Percentiles rank a stretch among this genome's conserved stretches.
phyloP scores from a whole-genome alignment of 2,888 invertebrate species.

The Tenthredo mesomela region DNA sequence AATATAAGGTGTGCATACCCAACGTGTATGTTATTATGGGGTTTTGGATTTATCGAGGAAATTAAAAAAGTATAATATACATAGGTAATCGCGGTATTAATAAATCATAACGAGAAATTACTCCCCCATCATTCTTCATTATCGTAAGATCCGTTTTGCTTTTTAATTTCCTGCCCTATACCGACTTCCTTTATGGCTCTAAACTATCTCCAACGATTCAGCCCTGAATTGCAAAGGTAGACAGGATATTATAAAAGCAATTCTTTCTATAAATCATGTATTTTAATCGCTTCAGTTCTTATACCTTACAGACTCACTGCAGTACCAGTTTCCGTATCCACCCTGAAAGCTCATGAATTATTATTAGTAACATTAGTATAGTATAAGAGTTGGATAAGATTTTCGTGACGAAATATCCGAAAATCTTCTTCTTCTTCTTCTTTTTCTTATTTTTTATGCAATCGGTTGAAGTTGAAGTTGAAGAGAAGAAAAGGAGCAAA shows the following conservation, averaged over 20 bases:
- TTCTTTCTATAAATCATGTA: slow-evolving; percentile 37
- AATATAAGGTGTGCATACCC: not conserved
- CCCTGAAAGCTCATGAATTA: not conserved
- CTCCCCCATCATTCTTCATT: slow-evolving; percentile 49
- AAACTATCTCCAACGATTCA: slow-evolving; percentile 27
- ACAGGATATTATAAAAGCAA: slow-evolving; percentile 34
- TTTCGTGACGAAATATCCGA: no score
- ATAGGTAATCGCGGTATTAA: not conserved
- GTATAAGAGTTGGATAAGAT: no score
- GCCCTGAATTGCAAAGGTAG: not conserved
- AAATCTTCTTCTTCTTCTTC: no score
- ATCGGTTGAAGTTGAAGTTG: not conserved
- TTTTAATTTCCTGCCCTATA: slow-evolving; percentile 50
- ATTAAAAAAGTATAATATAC: not conserved
- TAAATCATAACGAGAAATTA: slow-evolving; percentile 18
- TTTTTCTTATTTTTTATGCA: not conserved
- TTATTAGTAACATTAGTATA: not conserved
- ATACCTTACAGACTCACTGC: not conserved
- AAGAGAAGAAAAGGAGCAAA: not conserved
- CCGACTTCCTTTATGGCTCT: slow-evolving; percentile 31
- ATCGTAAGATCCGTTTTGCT: slow-evolving; percentile 34
- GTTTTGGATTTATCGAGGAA: slow-evolving; percentile 9
- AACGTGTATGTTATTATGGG: not conserved
- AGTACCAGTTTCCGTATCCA: not conserved
- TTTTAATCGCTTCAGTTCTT: slow-evolving; percentile 9